phyloP scores from a whole-genome alignment of 2,797 vertebrate genomes.

The Etheostoma perlongum region DNA sequence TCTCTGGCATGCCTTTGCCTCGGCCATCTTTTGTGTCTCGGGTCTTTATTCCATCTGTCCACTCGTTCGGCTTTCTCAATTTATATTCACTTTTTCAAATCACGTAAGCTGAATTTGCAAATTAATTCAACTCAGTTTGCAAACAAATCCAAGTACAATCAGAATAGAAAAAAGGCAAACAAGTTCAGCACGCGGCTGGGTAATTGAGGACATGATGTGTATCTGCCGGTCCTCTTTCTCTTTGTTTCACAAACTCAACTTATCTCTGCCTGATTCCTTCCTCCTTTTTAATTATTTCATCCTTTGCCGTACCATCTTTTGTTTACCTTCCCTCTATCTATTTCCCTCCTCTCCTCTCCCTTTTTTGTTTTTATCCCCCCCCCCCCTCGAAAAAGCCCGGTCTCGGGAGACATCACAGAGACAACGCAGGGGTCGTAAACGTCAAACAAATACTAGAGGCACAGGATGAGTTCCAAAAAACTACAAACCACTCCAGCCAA shows the following conservation, averaged over 20 bases:
- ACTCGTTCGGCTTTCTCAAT: not conserved
- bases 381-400: too few relatives aligned
- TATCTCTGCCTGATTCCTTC: not conserved
- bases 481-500: too few relatives aligned
- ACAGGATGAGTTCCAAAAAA: too few relatives aligned
- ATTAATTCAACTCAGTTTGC: too few relatives aligned
- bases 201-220: constrained; percentile 6
- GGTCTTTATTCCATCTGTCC: not conserved
- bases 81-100: not conserved
- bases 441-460: too few relatives aligned
- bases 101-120: too few relatives aligned
- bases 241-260: not conserved
- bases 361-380: not conserved
- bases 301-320: too few relatives aligned
- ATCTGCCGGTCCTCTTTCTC: not conserved
- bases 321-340: not conserved
- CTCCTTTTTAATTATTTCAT: not conserved
- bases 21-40: not conserved
- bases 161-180: too few relatives aligned
- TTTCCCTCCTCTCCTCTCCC: not conserved
- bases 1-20: not conserved
- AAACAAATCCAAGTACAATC: too few relatives aligned
- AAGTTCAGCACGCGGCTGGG: not conserved
- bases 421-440: too few relatives aligned
- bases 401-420: too few relatives aligned